Base-by-base conservation (phyloP, 2,888 invertebrate species). In the Thera britannica region DNA sequence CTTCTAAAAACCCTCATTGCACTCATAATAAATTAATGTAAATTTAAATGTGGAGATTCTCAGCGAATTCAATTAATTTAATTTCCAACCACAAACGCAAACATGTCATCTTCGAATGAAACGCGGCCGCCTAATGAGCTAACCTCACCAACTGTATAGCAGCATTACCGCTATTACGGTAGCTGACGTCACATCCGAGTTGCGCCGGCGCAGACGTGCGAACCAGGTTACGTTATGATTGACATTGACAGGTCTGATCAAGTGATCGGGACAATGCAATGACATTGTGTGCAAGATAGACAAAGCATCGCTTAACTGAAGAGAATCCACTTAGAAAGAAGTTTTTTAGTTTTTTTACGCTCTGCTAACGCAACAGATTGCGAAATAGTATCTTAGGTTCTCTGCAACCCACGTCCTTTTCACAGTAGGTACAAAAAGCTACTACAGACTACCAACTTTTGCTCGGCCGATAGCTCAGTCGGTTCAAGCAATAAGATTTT, bases 101-200 rank as follows among this genome's bases (percentile, higher is more conserved):
- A 72, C 72, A 80, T 82, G 81, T 82, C 77, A 75, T 65, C 65
- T 57, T 68, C 38, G 74, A 69, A 74, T 77, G 79, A 77, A 74
- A 76, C 77, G 72, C 73, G 72, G 75, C 65, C 75, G 70, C 67
- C 73, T 80, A 87, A 84, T 86, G 83, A 83, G 72, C 70, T 70
- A 49, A 62, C 34, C 59, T 9, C 34, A 52, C 34, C 48, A 52
- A 61, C 36, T 52, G 63, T 67, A 60, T 57, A 58, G 59, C 55
- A 66, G 57, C 55, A 49, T 52, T 76, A 80, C 81, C 81, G 84
- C 80, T 84, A 80, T 78, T 75, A 73, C 78, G 78, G 77, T 75
- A 77, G 69, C 67, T 75, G 79, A 86, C 84, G 84, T 86, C 85
- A 87, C 77, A 78, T 85, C 84, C 83, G 76, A 82, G 73, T 76